Evolutionary conservation across 2,113 vertebrate genomes (phyloP).

Genomic region (Carassius auratus): DNA sequence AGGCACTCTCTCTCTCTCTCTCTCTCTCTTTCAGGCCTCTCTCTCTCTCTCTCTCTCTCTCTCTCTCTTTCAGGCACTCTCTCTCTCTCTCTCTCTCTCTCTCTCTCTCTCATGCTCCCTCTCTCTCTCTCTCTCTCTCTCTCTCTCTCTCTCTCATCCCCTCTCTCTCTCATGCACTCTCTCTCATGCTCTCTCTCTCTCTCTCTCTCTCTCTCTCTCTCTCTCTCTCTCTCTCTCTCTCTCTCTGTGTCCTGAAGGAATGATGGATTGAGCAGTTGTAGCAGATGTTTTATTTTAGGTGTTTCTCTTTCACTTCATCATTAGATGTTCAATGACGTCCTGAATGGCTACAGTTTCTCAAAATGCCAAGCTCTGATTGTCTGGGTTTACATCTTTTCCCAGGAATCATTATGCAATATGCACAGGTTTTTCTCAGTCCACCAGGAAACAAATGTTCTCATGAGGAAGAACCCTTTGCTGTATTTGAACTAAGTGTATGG

Average conservation of each 20-base stretch:
- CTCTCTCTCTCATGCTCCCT: background rate
- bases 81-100: slow-evolving; percentile 22
- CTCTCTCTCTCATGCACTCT: background rate
- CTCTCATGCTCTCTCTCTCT: background rate
- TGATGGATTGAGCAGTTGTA: background rate
- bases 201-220: background rate
- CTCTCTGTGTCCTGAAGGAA: slow-evolving; percentile 7
- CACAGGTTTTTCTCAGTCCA: background rate
- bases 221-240: background rate
- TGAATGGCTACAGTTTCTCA: background rate
- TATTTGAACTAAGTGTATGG: background rate
- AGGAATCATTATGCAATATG: background rate
- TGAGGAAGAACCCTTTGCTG: background rate
- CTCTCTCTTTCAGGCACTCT: slow-evolving; percentile 10
- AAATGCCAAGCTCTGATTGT: background rate
- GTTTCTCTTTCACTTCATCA: background rate
- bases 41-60: background rate
- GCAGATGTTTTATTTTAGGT: slow-evolving; percentile 34
- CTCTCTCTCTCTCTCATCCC: background rate
- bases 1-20: no score
- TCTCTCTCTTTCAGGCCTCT: no score
- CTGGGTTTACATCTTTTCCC: background rate
- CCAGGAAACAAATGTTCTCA: background rate
- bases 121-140: no score
- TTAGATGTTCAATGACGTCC: background rate